Evolutionary conservation across 2,797 vertebrate genomes (phyloP).

Genomic region (Astyanax mexicanus): DNA sequence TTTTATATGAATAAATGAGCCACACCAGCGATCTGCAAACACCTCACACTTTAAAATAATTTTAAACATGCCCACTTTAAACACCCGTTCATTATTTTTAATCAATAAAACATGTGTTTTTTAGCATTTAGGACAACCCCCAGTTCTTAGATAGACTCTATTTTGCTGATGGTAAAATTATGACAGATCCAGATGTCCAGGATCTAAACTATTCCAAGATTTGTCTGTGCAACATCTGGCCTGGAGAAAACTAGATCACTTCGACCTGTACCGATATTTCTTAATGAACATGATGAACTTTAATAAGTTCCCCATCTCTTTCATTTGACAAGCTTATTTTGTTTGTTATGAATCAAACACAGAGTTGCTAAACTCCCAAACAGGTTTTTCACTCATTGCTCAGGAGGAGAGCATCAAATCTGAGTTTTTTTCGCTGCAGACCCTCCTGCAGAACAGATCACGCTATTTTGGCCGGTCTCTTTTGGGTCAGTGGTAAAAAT

Average conservation of each 20-base stretch:
- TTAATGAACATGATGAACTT: slow-evolving; percentile 42
- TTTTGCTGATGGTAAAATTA: not conserved
- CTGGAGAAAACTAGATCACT: not conserved
- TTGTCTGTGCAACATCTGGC: slow-evolving; percentile 31
- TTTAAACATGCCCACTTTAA: too few relatives aligned
- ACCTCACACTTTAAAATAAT: not conserved
- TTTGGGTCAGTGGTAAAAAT: slow-evolving; percentile 48
- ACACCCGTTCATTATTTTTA: too few relatives aligned
- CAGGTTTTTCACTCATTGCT: slow-evolving; percentile 23
- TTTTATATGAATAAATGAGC: too few relatives aligned
- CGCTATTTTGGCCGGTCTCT: slow-evolving; percentile 42
- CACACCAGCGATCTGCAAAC: not conserved
- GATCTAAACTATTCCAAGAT: slow-evolving; percentile 15
- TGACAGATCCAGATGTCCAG: slow-evolving; percentile 30
- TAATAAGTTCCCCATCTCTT: slow-evolving; percentile 33
- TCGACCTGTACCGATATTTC: slow-evolving; percentile 12
- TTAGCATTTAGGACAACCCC: not conserved
- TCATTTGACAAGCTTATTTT: slow-evolving; percentile 24
- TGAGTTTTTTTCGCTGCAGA: slow-evolving; percentile 40
- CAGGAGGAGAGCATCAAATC: slow-evolving; percentile 10
- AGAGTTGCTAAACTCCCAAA: slow-evolving; percentile 6
- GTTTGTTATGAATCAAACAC: slow-evolving; percentile 34
- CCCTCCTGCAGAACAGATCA: slow-evolving; percentile 51
- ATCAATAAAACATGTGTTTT: slow-evolving; percentile 1
- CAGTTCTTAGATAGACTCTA: not conserved